Evolutionary conservation across 2,888 invertebrate species (phyloP).

Genomic region (Tridacna crocea): DNA sequence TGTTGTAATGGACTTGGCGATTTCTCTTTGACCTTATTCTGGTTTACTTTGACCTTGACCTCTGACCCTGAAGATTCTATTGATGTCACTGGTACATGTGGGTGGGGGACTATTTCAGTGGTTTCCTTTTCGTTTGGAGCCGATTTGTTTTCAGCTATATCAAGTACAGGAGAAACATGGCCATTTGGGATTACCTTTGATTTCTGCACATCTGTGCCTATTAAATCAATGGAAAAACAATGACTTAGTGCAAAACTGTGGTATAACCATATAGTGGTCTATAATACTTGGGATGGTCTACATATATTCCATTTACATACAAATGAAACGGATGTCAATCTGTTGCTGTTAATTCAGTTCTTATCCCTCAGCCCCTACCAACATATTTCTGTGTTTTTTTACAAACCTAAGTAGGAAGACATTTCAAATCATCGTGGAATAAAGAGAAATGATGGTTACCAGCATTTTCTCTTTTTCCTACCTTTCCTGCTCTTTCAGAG

Average conservation of each 20-base stretch:
- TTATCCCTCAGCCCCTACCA: too few relatives aligned
- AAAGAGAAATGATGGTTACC: too few relatives aligned
- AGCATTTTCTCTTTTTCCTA: too few relatives aligned
- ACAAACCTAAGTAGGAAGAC: too few relatives aligned
- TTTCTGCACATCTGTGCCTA: slow-evolving; percentile 13
- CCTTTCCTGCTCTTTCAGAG: too few relatives aligned
- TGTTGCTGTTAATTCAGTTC: too few relatives aligned
- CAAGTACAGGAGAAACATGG: slow-evolving; percentile 23
- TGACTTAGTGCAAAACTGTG: neutral
- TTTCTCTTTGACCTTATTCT: slow-evolving; percentile 40
- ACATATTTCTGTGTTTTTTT: too few relatives aligned
- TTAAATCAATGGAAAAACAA: neutral
- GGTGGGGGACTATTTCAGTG: slow-evolving; percentile 11
- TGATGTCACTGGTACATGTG: slow-evolving; percentile 13
- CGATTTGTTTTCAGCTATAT: slow-evolving; percentile 1
- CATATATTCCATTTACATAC: too few relatives aligned
- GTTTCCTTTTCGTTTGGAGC: neutral
- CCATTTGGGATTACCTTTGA: slow-evolving; percentile 14
- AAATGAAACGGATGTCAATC: too few relatives aligned
- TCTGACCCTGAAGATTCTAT: slow-evolving; percentile 9
- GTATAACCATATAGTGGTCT: too few relatives aligned
- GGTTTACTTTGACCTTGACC: slow-evolving; percentile 21
- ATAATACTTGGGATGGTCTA: too few relatives aligned
- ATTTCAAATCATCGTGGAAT: too few relatives aligned
- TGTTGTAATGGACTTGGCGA: slow-evolving; percentile 56